Conservation (phyloP, 2,797 vertebrate genomes). For the Synaphobranchus kaupii region DNA sequence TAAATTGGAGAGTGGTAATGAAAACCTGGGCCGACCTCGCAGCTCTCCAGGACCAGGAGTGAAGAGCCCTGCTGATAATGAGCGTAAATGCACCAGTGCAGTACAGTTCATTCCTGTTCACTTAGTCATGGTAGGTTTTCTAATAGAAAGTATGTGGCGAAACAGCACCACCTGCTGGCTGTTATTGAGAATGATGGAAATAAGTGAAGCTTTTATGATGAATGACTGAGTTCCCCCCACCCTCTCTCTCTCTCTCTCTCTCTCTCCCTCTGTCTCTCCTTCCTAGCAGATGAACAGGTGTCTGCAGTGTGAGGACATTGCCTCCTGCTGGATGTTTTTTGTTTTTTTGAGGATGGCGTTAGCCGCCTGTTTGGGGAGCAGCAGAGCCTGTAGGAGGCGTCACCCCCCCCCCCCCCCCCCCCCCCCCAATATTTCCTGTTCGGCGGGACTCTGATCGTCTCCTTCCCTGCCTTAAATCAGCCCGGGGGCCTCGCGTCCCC, state of each 20-base stretch:
- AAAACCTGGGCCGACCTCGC: neutral
- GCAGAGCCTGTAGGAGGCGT: neutral
- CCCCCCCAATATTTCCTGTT: conserved; percentile 54
- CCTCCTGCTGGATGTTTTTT: conserved; percentile 47
- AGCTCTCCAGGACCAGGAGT: neutral
- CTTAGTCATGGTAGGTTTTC: neutral
- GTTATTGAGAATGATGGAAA: neutral
- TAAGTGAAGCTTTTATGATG: neutral
- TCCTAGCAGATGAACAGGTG: conserved; percentile 83
- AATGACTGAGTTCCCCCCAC: neutral
- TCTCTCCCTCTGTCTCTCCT: conserved; percentile 38
- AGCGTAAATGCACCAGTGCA: neutral
- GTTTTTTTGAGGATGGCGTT: conserved; percentile 53
- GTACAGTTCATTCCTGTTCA: neutral
- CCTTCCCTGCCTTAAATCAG: conserved; percentile 84
- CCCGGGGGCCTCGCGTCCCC: conserved; percentile 74
- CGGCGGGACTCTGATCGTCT: conserved; percentile 72
- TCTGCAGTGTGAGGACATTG: conserved; percentile 80
- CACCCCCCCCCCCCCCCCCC: neutral
- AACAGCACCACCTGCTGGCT: neutral
- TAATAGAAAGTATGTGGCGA: neutral
- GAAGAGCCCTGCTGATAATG: no score
- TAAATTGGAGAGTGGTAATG: neutral
- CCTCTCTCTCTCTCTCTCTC: neutral
- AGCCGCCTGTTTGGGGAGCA: conserved; percentile 70